Percentiles rank a stretch among this genome's conserved stretches.
These are phyloP conservation scores for Halocaridina rubra DNA, from an alignment of 2,888 invertebrate species.

Conservation along the genomic window DNA sequence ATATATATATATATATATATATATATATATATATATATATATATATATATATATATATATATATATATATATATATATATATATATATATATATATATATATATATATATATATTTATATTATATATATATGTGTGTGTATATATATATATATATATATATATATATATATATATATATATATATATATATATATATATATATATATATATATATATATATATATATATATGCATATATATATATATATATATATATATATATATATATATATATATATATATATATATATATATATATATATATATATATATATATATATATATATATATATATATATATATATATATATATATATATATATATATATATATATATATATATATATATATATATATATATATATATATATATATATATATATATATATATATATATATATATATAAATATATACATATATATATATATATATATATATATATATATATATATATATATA, in stretches of 20 bases:
- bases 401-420: not conserved
- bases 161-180: not conserved
- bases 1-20: not conserved
- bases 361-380: constrained; percentile 10
- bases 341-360: not conserved
- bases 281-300: constrained; percentile 11
- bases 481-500: not conserved
- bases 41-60: not conserved
- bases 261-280: constrained; percentile 2
- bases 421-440: not conserved
- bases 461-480: constrained; percentile 4
- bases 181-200: not conserved
- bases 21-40: not conserved
- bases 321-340: not conserved
- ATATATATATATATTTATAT: not conserved
- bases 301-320: not conserved
- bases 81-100: not conserved
- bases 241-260: constrained; percentile 3
- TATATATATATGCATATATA: constrained; percentile 1
- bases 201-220: not conserved
- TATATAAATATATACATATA: not conserved
- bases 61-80: not conserved
- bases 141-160: constrained; percentile 6
- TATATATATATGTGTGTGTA: not conserved
- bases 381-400: constrained; percentile 14